Evolutionary conservation across 2,888 invertebrate species (phyloP), one percentile per base, ranked within the genome.

Genomic region (Maniola hyperantus): DNA sequence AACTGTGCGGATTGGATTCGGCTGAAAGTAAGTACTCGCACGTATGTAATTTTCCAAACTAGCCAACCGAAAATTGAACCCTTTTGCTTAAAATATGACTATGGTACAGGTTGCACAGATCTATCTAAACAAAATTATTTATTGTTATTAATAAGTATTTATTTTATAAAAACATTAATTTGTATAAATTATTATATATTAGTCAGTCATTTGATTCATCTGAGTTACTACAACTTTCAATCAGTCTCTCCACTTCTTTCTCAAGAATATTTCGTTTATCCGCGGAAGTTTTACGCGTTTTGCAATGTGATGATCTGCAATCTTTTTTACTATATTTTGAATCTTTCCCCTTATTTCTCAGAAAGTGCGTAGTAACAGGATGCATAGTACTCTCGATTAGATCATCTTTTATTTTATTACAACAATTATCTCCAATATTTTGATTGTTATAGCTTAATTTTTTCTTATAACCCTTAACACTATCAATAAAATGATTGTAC

Each of bases 201-300:
- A 34, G 26, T 68, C 50, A 70, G 26, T 70, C 36, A 42, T 66
- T 59, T n/a, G 86, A 85, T 62, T 72, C 65, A 71, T 86, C 83
- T 36, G 85, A 87, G 73, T 82, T 81, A 54, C 78, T 76, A 64
- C 73, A 78, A 54, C 77, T 79, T 50, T 73, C 77, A 62, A 91
- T 79, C 64, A 89, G 78, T 80, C 85, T 87, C 72, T 88, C 84
- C 42, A 89, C 81, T 80, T 87, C 86, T 71, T 85, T 85, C 70
- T 90, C 89, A 76, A 90, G 79, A 74, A 68, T 77, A 59, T 78
- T 83, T 65, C 72, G 79, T 70, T 76, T 81, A 65, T 80, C 82
- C 44, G 72, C 63, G 34, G 66, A 65, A 72, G 79, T 82, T 76
- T 80, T 84, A 71, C 80, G 84, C 69, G 77, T 75, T 81, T 82